Percentiles rank a stretch among this genome's conserved stretches.
These are phyloP conservation scores for Ailurus styani DNA, from an alignment of 2,113 vertebrate species.

Conservation along the genomic window DNA sequence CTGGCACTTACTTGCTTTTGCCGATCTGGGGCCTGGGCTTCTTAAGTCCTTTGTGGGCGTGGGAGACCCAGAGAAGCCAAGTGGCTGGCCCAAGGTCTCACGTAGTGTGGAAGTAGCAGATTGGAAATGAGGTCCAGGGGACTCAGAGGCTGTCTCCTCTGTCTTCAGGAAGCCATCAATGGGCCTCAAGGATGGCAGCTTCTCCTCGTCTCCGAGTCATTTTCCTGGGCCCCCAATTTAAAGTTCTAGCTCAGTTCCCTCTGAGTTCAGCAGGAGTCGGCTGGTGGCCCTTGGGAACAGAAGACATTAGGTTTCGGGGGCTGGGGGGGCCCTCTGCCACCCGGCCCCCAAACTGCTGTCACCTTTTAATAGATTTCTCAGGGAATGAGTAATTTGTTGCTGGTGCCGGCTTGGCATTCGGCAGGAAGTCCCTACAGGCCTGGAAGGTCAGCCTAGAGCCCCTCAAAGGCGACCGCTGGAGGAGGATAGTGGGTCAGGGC, in stretches of 20 bases:
- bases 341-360: slow-evolving; percentile 41
- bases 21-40: not conserved
- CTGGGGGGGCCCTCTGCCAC: not conserved
- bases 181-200: not conserved
- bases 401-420: not conserved
- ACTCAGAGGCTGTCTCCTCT: not conserved
- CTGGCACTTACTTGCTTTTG: not conserved
- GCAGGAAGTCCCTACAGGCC: slow-evolving; percentile 69
- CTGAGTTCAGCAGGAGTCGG: not conserved
- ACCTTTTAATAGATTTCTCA: slow-evolving; percentile 77
- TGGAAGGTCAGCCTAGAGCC: slow-evolving; percentile 49
- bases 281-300: slow-evolving; percentile 11
- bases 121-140: not conserved
- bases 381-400: slow-evolving; percentile 73
- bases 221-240: not conserved
- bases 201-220: not conserved
- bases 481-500: slow-evolving; percentile 52
- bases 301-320: slow-evolving; percentile 15
- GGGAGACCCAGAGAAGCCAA: not conserved
- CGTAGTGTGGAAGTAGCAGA: not conserved
- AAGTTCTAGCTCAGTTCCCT: not conserved
- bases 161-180: not conserved
- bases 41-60: not conserved
- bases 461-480: slow-evolving; percentile 51
- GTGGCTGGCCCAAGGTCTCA: not conserved